Evolutionary conservation across 2,113 vertebrate species (phyloP), one percentile per base, ranked within the genome.

Genomic region (Empidonax alnorum): DNA sequence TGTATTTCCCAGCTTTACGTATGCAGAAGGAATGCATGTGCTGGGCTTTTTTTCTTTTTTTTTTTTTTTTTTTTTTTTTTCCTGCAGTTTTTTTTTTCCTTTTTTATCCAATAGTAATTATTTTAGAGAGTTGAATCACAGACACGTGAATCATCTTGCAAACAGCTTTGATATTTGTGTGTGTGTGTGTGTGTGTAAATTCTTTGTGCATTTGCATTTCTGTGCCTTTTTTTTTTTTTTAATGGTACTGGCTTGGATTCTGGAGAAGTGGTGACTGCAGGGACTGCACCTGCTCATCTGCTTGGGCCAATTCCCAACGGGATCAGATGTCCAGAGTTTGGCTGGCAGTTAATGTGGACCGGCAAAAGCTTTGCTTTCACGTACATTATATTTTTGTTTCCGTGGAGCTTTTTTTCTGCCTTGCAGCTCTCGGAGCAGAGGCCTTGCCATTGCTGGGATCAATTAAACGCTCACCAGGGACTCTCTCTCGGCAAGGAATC

Each of bases 381-480:
- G 42, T 78, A 65, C 44, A 1, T 56, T 47, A 1, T 66, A 46
- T 46, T 52, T 42, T 39, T 50, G 13, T 50, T 25, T 55, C 74
- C 28, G 10, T 62, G 86, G 37, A 72, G 58, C 21, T 59, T 84
- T 41, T 41, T 41, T 35, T 39, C 41, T 39, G 76, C 95, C 89
- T 93, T 10, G 63, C 94, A 93, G 96, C 93, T 62, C 93, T 89
- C 41, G 4, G 67, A 68, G 94, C 94, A n/a, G 77, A 90, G 84
- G 88, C 87, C 81, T 91, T 92, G 56, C 79, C 79, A 33, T 94
- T 91, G 71, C 96, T 97, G 97, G 97, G 97, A 97, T 97, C 93
- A 88, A 96, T 97, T 97, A 96, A 97, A 92, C 13, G 62, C 95
- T 94, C 93, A 21, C 83, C 77, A 67, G 92, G 94, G 89, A 68